Base-by-base conservation (phyloP, 35 echinoderm and acorn worm genomes). In the Nesometra sesokonis region DNA sequence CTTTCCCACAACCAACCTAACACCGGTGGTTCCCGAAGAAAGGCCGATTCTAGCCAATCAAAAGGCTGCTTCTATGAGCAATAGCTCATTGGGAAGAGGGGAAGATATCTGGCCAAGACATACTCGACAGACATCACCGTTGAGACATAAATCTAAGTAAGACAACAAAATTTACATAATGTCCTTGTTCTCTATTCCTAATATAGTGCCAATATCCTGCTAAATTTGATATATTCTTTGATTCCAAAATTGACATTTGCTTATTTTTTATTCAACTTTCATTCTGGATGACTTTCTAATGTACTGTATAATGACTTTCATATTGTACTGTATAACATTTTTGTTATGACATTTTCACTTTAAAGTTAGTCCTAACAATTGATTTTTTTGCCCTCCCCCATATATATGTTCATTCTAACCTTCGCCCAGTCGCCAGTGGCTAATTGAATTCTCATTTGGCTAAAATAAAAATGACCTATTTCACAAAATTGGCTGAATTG, bases 11-110 rank as follows among this genome's bases (percentile, higher is more conserved):
- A 77, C 91, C 32, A 89, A 86, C 17, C 91, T 93, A 0, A 93
- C 94, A 23, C 91, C 94, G 8, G 85, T 97, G 30, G 46, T 97
- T 30, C 91, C 94, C 9, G 85, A 97, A 77, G 91, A 93, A 27
- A 67, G 52, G 52, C 52, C 52, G 23, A 67, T 67, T 67, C 21
- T 67, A 67, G 52, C 52, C 52, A 67, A 67, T 27, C 52, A 67
- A 27, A 67, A 67, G 52, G 52, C 52, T 17, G 52, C 52, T 67
- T 67, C 52, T 27, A 67, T 67, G 52, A 67, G 21, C 52, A 67
- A 67, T 19, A 67, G 21, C 52, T 67, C 52, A 19, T 19, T 67
- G 23, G 52, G 52, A 27, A 11, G 52, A 67, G 52, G 52, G 21
- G 52, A 67, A 67, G 52, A 67, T 67, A 27, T 67, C 23, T 67